Base-by-base conservation (phyloP, 2,113 vertebrate genomes). In the Leptodactylus fuscus region DNA sequence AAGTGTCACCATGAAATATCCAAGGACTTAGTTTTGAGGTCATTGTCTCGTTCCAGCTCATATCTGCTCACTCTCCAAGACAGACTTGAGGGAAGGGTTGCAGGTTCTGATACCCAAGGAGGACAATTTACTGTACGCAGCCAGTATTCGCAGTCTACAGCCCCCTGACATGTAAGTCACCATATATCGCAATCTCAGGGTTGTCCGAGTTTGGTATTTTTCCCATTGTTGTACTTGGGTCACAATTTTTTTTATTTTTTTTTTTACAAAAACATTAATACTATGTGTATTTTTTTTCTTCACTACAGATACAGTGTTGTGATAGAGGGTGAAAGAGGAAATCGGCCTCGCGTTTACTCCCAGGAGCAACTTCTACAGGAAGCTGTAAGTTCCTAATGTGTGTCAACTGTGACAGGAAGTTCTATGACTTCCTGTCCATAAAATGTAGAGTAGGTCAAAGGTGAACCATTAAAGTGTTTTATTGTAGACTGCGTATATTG, bases 311-410 rank as follows among this genome's bases (percentile, higher is more conserved):
- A 97, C 91, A 96, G 95, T 90, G 94, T 99, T 87, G 92, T 96
- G 91, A 95, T 99, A 10, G 96, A 98, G 48, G 97, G 98, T 0
- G 97, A 99, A 91, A 91, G 97, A 89, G 96, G 97, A 88, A 97
- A 97, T 92, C 95, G 96, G 62, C 96, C 96, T 85, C 94, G 96
- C 67, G 94, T 98, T 92, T 99, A 98, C 91, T 98, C 98, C 0
- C 91, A 96, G 94, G 97, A 98, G 91, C 97, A 99, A 90, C 94
- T 98, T 89, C 93, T 98, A 80, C 96, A 97, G 94, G 97, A 98
- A 93, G 98, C 97, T 58, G 98, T 98, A 91, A 97, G 97, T 90
- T 92, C 87, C 82, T 46, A 36, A 38, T 38, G 62, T 65, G 24
- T 67, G 62, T 36, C 62, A 8, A 20, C 62, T 34, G 29, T 9